Percentiles rank a stretch among this genome's conserved stretches.
These are phyloP conservation scores for Acipenser oxyrinchus DNA, from an alignment of 2,797 vertebrate species.

Conservation along the genomic window DNA sequence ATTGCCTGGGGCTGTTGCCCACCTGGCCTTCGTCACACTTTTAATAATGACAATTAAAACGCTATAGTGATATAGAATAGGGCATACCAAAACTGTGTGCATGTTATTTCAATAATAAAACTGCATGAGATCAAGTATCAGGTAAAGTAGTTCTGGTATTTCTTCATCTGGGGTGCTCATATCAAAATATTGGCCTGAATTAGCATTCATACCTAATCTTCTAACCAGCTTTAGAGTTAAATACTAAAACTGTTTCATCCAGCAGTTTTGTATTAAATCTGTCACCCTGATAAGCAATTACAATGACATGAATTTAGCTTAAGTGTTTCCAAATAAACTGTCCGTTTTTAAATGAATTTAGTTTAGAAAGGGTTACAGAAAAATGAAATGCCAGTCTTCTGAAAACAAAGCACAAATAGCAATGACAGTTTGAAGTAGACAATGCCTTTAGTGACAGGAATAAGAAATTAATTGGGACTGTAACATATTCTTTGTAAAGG, in stretches of 20 bases:
- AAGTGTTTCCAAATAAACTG: slow-evolving; percentile 55
- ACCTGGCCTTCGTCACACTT: no score
- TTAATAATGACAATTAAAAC: no score
- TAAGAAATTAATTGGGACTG: slow-evolving; percentile 99
- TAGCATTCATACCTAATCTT: slow-evolving; percentile 47
- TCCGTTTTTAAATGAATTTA: slow-evolving; percentile 51
- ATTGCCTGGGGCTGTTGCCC: no score
- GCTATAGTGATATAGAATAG: no score
- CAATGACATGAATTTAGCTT: slow-evolving; percentile 55
- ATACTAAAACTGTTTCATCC: slow-evolving; percentile 32
- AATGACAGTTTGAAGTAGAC: slow-evolving; percentile 95
- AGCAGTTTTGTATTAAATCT: slow-evolving; percentile 47
- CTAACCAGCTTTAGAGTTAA: slow-evolving; percentile 48
- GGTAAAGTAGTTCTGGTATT: no score
- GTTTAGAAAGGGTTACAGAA: slow-evolving; percentile 71
- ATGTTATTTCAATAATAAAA: no score
- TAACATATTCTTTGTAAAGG: slow-evolving; percentile 98
- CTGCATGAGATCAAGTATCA: no score
- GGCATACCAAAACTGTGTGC: no score
- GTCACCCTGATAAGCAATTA: slow-evolving; percentile 66
- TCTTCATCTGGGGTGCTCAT: slow-evolving; percentile 5
- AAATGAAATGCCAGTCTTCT: slow-evolving; percentile 74
- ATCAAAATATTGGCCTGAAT: slow-evolving; percentile 32
- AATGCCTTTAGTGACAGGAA: slow-evolving; percentile 97
- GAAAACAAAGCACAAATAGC: slow-evolving; percentile 71